Percentiles rank a stretch among this genome's conserved stretches.
These are phyloP conservation scores for Sarcophaga peregrina DNA, from an alignment of 1,140 invertebrate genomes.

Conservation along the genomic window DNA sequence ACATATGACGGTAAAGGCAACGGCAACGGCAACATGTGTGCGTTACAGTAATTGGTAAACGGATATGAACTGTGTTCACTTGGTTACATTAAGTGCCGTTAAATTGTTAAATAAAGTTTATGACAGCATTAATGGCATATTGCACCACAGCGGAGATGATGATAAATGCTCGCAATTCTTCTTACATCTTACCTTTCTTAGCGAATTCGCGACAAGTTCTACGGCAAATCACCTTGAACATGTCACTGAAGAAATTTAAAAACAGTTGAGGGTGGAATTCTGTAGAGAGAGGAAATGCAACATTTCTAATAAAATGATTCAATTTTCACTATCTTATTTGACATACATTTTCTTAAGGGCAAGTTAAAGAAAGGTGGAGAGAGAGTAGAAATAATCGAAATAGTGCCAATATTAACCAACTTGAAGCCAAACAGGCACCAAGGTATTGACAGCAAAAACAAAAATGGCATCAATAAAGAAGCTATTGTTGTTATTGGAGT, in stretches of 20 bases:
- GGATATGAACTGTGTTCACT: not conserved
- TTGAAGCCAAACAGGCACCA: too few relatives aligned
- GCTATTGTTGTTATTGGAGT: too few relatives aligned
- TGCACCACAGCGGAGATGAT: not conserved
- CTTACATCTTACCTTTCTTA: too few relatives aligned
- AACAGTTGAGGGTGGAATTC: not conserved
- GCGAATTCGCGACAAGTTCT: too few relatives aligned
- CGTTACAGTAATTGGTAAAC: not conserved
- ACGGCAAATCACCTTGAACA: not conserved
- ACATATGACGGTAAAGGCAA: too few relatives aligned
- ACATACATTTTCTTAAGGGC: constrained; percentile 3
- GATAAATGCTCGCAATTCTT: too few relatives aligned
- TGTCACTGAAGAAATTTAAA: not conserved
- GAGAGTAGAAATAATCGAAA: too few relatives aligned
- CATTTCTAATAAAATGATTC: not conserved
- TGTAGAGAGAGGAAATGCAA: not conserved
- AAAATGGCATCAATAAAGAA: too few relatives aligned
- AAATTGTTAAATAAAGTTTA: constrained; percentile 14
- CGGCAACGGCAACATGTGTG: too few relatives aligned
- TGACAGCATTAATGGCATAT: not conserved
- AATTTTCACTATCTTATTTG: constrained; percentile 22
- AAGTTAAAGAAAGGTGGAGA: not conserved
- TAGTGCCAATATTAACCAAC: too few relatives aligned
- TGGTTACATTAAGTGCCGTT: not conserved
- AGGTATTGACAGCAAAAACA: too few relatives aligned